Conservation (phyloP, 2,113 vertebrate species). For the Oenanthe oenanthe region DNA sequence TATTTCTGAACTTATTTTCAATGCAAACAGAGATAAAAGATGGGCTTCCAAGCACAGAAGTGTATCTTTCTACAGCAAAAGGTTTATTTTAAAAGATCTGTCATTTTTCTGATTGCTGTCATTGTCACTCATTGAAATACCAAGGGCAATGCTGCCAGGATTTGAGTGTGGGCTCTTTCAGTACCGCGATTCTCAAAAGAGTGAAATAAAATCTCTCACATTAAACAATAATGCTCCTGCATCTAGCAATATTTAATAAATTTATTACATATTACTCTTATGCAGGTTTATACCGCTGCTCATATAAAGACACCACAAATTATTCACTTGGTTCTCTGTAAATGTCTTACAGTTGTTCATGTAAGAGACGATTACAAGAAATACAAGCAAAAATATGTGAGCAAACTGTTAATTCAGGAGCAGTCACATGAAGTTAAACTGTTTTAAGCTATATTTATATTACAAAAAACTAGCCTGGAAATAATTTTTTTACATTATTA, state of each 20-base stretch:
- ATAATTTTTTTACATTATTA: neutral
- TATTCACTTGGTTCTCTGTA: neutral
- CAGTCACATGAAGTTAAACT: neutral
- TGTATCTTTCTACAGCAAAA: neutral
- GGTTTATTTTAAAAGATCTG: neutral
- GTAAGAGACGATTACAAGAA: neutral
- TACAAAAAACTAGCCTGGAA: neutral
- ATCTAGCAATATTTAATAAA: neutral
- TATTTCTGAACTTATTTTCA: neutral
- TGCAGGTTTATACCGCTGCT: neutral
- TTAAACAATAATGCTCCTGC: conserved; percentile 1
- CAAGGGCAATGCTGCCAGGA: conserved; percentile 29
- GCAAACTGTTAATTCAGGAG: neutral
- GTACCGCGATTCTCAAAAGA: conserved; percentile 6
- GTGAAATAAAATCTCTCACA: neutral
- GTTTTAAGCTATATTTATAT: neutral
- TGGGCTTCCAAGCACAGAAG: neutral
- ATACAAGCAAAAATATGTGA: neutral
- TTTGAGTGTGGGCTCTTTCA: neutral
- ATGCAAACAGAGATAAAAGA: neutral
- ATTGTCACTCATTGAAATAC: neutral
- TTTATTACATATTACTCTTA: neutral
- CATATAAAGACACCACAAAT: neutral
- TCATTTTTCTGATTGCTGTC: neutral
- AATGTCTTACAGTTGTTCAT: neutral